These are phyloP conservation scores for Calameuta filiformis DNA, from an alignment of 2,888 invertebrate genomes.

Conservation along the genomic window DNA sequence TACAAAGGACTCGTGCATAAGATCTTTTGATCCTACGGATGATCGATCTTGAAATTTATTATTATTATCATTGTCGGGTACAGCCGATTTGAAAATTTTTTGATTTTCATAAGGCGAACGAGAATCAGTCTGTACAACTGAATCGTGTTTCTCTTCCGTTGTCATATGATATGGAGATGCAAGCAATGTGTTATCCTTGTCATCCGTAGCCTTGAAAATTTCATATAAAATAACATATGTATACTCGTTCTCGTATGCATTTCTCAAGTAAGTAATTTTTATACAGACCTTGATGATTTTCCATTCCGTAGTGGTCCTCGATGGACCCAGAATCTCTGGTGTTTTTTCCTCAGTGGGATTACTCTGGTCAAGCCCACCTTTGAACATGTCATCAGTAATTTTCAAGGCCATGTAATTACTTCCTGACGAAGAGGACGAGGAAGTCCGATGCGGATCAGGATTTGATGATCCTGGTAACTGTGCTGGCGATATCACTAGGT, in stretches of 20 bases:
- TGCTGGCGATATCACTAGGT: constrained; percentile 14
- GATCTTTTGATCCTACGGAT: constrained; percentile 5
- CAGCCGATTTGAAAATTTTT: not conserved
- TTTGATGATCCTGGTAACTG: not conserved
- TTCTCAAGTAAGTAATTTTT: not conserved
- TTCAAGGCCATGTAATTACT: constrained; percentile 49
- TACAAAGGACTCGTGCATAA: constrained; percentile 44
- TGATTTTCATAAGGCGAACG: not conserved
- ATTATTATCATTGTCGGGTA: not conserved
- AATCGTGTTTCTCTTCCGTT: not conserved
- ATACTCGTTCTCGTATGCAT: constrained; percentile 4
- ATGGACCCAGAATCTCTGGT: constrained; percentile 1
- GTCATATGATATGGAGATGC: not conserved
- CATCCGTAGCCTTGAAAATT: not conserved
- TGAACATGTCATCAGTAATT: constrained; percentile 51
- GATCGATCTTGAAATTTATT: not conserved
- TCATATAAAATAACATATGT: not conserved
- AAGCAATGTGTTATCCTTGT: not conserved
- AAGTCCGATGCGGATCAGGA: not conserved
- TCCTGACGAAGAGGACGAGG: constrained; percentile 29
- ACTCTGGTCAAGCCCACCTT: constrained; percentile 48
- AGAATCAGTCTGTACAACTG: not conserved
- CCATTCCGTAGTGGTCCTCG: constrained; percentile 28
- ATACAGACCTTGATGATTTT: constrained; percentile 33
- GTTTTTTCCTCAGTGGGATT: constrained; percentile 34